A percentile compares a stretch with the other conserved stretches of the same genome.
phyloP scores from a whole-genome alignment of 2,888 invertebrate genomes.

The Polydrusus cervinus region DNA sequence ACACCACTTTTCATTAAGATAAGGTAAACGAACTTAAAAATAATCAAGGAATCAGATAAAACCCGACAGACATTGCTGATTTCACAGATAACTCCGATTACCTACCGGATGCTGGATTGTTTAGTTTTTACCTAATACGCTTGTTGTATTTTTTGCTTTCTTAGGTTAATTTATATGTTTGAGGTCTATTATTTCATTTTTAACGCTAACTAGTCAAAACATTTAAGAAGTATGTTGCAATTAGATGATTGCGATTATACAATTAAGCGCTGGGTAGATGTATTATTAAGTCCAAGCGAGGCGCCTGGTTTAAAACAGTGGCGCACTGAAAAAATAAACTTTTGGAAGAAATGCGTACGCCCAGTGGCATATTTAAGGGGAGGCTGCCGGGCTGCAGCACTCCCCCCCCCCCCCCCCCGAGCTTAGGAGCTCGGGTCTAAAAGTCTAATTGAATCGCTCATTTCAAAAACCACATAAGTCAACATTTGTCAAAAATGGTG shows the following conservation, averaged over 20 bases:
- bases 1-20: not conserved
- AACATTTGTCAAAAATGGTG: too few relatives aligned
- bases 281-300: conserved; percentile 8
- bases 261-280: not conserved
- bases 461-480: too few relatives aligned
- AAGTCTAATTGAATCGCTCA: too few relatives aligned
- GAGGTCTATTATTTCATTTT: conserved; percentile 39
- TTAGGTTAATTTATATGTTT: conserved; percentile 27
- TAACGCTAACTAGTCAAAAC: conserved; percentile 44
- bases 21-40: conserved; percentile 39
- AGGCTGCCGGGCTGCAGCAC: too few relatives aligned
- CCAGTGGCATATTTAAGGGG: too few relatives aligned
- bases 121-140: conserved; percentile 34
- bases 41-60: conserved; percentile 33
- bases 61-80: conserved; percentile 31
- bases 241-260: conserved; percentile 28
- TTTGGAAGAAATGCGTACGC: too few relatives aligned
- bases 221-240: conserved; percentile 32
- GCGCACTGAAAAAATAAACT: too few relatives aligned
- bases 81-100: conserved; percentile 42
- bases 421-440: too few relatives aligned
- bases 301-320: too few relatives aligned
- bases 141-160: conserved; percentile 37
- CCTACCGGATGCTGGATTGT: conserved; percentile 45
- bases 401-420: too few relatives aligned